These are phyloP conservation scores for Sinopyrophorus schimmeli DNA, from an alignment of 2,888 invertebrate species.

Conservation along the genomic window DNA sequence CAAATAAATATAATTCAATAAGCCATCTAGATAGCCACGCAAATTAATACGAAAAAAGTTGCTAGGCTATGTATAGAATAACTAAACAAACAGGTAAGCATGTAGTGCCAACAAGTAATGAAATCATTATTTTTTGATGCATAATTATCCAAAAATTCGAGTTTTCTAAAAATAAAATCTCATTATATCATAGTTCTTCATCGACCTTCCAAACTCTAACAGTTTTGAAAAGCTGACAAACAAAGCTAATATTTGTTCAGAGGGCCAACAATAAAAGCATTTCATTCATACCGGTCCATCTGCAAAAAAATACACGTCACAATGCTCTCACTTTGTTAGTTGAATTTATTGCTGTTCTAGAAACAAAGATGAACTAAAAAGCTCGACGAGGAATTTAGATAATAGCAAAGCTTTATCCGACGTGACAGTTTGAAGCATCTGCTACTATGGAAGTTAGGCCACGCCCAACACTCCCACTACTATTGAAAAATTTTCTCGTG, in stretches of 20 bases:
- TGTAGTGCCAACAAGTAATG: no score
- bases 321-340: slow-evolving; percentile 16
- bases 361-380: slow-evolving; percentile 27
- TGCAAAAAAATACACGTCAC: slow-evolving; percentile 23
- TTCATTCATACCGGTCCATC: slow-evolving; percentile 44
- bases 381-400: slow-evolving; percentile 20
- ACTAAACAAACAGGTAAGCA: no score
- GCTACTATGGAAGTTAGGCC: slow-evolving; percentile 40
- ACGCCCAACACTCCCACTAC: slow-evolving; percentile 40
- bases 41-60: no score
- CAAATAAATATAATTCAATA: no score
- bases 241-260: slow-evolving; percentile 54
- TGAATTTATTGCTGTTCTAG: background rate
- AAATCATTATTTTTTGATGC: no score
- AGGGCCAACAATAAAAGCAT: slow-evolving; percentile 53
- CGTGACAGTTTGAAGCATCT: slow-evolving; percentile 42
- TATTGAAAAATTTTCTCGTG: background rate
- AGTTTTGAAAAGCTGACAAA: slow-evolving; percentile 51
- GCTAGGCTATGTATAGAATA: no score
- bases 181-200: slow-evolving; percentile 41
- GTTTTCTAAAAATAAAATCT: slow-evolving; percentile 38
- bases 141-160: no score
- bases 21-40: no score
- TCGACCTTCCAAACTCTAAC: slow-evolving; percentile 43
- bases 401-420: slow-evolving; percentile 31